These are phyloP conservation scores for Eulemur macaco DNA, from an alignment of 2,113 vertebrate species.

Conservation along the genomic window DNA sequence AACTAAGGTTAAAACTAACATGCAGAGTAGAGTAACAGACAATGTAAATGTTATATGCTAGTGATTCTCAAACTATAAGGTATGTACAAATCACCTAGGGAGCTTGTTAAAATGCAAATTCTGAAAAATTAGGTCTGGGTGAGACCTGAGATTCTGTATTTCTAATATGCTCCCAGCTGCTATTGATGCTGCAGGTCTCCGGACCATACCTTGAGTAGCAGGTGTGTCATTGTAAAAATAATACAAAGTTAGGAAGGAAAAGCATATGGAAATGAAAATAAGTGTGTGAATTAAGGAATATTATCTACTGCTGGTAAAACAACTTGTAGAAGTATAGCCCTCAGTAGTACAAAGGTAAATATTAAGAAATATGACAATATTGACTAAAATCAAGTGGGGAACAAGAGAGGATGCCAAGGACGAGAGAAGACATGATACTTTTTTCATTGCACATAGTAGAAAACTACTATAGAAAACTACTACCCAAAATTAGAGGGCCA, in stretches of 20 bases:
- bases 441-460: not conserved
- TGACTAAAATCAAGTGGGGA: not conserved
- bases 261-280: not conserved
- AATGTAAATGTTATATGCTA: not conserved
- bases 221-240: not conserved
- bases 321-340: not conserved
- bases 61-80: not conserved
- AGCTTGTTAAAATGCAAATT: not conserved
- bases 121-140: not conserved
- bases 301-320: not conserved
- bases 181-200: not conserved
- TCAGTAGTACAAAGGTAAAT: not conserved
- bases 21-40: not conserved
- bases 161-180: not conserved
- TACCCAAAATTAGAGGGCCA: not conserved
- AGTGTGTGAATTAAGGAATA: conserved; percentile 1
- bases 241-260: not conserved
- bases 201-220: not conserved
- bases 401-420: not conserved
- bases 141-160: not conserved
- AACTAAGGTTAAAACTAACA: not conserved
- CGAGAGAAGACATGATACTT: not conserved
- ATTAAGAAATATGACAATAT: not conserved
- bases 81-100: not conserved
- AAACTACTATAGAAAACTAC: not conserved